Base-by-base conservation (phyloP, 2,888 invertebrate genomes). In the Megaustenia siamemsis region DNA sequence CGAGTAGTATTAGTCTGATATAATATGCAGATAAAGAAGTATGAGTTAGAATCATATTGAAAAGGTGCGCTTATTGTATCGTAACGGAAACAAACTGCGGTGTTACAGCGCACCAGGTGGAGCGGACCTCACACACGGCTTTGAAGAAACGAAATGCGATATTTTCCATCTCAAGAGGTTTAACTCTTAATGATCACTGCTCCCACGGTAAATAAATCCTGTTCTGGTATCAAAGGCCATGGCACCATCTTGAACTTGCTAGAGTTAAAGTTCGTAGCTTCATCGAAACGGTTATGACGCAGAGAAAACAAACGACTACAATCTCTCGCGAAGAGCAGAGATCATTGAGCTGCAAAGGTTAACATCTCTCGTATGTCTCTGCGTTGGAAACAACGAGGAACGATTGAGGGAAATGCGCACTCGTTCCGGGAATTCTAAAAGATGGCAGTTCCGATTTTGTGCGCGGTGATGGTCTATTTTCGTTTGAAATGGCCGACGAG, bases 401-500 rank as follows among this genome's bases (percentile, higher is more conserved):
- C 38, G 43, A 56, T 56, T 38, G 56, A 56, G 71, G 5, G 43
- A 56, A 69, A 60, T 40, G 40, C 12, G 12, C 43, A 24, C 28
- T 40, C 60, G 60, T 43, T 73, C 28, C 68, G 73, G 43, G 73
- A 69, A 56, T 43, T 73, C 73, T 56, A 56, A 73, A 73, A 73
- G 82, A 60, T 18, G 63, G 38, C 4, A 40, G 18, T 66, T 60
- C 73, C 60, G 60, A 82, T 49, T 60, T 82, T 60, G 56, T 60
- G 56, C 40, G 71, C n/a, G 82, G 71, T 56, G 49, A 8, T 40
- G 45, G 60, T 73, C 43, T 82, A 60, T 82, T 82, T 73, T 82
- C 73, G 71, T 82, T 82, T 82, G 73, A 82, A 82, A 73, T 56
- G 56, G 82, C 38, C 73, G 21, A 35, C 35, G 38, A 60, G 71